Conservation (phyloP, 1,140 invertebrate species). For the Eueides isabella region DNA sequence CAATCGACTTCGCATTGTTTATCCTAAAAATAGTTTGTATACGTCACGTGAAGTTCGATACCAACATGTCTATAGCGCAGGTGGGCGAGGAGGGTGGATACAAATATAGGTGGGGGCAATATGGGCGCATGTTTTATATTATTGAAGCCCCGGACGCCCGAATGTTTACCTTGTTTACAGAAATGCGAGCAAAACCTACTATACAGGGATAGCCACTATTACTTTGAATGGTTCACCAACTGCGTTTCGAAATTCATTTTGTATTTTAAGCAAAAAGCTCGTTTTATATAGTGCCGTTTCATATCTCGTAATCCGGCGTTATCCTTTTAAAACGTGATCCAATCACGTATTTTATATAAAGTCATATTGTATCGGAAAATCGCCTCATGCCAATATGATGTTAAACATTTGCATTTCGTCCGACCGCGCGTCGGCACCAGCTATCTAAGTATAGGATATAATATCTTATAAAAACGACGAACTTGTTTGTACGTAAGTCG, state of each 20-base stretch:
- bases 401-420: conserved; percentile 68
- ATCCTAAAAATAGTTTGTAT: conserved; percentile 42
- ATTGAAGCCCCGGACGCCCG: conserved; percentile 61
- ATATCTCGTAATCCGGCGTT: conserved; percentile 28
- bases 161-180: conserved; percentile 54
- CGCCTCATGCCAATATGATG: conserved; percentile 60
- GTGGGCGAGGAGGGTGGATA: conserved; percentile 53
- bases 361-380: conserved; percentile 33
- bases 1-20: conserved; percentile 33
- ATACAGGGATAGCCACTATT: conserved; percentile 35
- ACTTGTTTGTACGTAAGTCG: conserved; percentile 70
- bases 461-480: conserved; percentile 69
- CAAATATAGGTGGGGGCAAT: conserved; percentile 62
- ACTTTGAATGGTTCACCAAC: conserved; percentile 20
- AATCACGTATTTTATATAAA: conserved; percentile 40
- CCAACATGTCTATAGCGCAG: conserved; percentile 38
- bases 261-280: conserved; percentile 21
- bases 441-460: conserved; percentile 44
- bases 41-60: conserved; percentile 39
- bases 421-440: conserved; percentile 43
- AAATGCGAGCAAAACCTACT: conserved; percentile 35
- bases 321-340: conserved; percentile 33
- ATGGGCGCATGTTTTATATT: conserved; percentile 76
- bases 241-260: conserved; percentile 23
- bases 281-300: conserved; percentile 18